Percentiles rank a stretch among this genome's conserved stretches.
These are phyloP conservation scores for Suncus etruscus DNA, from an alignment of 2,113 vertebrate species.

Conservation along the genomic window DNA sequence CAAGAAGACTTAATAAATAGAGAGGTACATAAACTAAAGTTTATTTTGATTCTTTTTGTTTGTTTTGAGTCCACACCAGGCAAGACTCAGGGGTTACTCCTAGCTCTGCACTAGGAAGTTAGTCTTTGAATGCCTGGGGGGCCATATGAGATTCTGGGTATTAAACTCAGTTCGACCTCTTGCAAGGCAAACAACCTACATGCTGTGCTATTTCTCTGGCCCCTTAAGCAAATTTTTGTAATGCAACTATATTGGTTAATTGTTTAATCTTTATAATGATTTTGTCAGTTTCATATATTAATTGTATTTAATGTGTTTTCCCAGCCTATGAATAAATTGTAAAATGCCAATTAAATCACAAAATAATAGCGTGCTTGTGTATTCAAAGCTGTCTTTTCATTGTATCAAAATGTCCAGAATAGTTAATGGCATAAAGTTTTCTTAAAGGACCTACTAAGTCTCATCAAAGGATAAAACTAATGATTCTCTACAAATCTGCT, in stretches of 20 bases:
- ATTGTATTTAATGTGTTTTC: neutral
- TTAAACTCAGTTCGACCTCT: too few species aligned
- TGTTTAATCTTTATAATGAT: neutral
- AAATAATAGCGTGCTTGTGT: neutral
- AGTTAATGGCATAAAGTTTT: neutral
- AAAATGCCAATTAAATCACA: neutral
- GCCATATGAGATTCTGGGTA: too few species aligned
- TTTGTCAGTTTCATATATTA: neutral
- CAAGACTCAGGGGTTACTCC: too few species aligned
- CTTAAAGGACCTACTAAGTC: neutral
- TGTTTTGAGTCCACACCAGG: too few species aligned
- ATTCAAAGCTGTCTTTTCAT: neutral
- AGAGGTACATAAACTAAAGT: too few species aligned
- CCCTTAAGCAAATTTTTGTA: neutral
- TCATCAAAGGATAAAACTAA: constrained; percentile 40
- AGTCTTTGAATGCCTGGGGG: too few species aligned
- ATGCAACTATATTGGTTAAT: neutral
- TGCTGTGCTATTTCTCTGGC: too few species aligned
- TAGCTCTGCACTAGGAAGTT: too few species aligned
- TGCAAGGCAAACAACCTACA: too few species aligned
- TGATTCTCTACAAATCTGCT: neutral
- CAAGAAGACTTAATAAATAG: too few species aligned
- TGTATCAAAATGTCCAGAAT: neutral
- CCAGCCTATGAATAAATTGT: neutral
- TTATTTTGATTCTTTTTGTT: too few species aligned